phyloP scores from a whole-genome alignment of 2,888 invertebrate species.

The Dryococelus australis region DNA sequence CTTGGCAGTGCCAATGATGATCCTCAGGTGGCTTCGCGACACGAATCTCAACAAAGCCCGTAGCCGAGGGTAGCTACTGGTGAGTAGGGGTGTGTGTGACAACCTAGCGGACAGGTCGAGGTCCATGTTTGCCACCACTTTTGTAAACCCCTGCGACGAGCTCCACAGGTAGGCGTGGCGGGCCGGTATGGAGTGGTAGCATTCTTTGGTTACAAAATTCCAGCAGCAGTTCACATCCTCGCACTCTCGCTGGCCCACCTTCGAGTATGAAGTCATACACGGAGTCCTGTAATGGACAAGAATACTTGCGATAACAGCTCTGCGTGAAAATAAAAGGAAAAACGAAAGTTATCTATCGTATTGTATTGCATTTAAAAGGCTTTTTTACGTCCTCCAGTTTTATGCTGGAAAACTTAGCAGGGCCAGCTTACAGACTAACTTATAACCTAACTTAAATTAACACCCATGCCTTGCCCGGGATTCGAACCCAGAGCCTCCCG shows the following conservation, averaged over 20 bases:
- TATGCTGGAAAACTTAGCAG: too few species aligned
- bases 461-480: too few species aligned
- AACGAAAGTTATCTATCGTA: too few species aligned
- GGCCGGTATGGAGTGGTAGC: slow-evolving; percentile 65
- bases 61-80: slow-evolving; percentile 50
- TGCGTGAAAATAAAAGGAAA: too few species aligned
- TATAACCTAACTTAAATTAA: too few species aligned
- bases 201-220: slow-evolving; percentile 57
- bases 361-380: too few species aligned
- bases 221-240: slow-evolving; percentile 62
- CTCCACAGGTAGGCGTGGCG: slow-evolving; percentile 60
- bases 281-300: not conserved
- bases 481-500: too few species aligned
- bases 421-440: too few species aligned
- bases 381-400: too few species aligned
- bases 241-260: slow-evolving; percentile 55
- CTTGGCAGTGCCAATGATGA: slow-evolving; percentile 35
- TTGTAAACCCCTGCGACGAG: slow-evolving; percentile 46
- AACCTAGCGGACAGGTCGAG: slow-evolving; percentile 44
- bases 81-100: slow-evolving; percentile 52
- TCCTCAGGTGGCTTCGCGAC: slow-evolving; percentile 44
- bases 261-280: not conserved
- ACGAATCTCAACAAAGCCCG: slow-evolving; percentile 35
- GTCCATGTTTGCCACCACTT: slow-evolving; percentile 32
- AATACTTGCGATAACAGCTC: not conserved